These are phyloP conservation scores for Nymphalis c-album DNA, from an alignment of 2,888 invertebrate genomes.

Conservation along the genomic window DNA sequence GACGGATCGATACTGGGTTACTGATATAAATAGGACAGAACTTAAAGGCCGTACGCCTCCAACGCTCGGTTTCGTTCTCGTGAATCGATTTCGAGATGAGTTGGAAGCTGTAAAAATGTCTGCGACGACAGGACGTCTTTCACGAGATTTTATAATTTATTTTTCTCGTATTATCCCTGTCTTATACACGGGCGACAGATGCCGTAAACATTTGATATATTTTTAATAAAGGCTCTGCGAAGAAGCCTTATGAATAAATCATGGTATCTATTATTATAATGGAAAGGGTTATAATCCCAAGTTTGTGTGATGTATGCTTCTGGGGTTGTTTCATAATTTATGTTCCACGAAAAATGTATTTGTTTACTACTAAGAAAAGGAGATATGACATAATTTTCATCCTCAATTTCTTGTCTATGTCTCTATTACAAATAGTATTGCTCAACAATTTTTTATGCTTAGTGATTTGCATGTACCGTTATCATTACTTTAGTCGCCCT, in stretches of 20 bases:
- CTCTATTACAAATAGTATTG: neutral
- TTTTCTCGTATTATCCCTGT: conserved; percentile 21
- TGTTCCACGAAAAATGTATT: neutral
- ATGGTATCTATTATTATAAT: conserved; percentile 11
- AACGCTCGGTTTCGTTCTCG: conserved; percentile 68
- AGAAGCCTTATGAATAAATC: conserved; percentile 11
- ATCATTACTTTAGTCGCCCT: no score
- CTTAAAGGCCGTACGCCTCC: conserved; percentile 53
- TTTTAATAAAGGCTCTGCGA: conserved; percentile 1
- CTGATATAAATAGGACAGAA: conserved; percentile 77
- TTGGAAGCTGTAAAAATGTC: conserved; percentile 48
- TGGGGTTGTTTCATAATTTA: neutral
- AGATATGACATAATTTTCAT: neutral
- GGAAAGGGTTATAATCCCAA: conserved; percentile 8
- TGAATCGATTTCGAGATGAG: conserved; percentile 60
- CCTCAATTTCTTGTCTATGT: neutral
- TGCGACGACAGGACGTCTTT: conserved; percentile 29
- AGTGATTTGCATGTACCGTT: no score
- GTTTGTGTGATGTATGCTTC: conserved; percentile 1
- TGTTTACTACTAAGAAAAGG: neutral
- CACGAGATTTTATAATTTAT: conserved; percentile 29
- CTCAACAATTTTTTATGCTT: no score
- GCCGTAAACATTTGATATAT: conserved; percentile 12
- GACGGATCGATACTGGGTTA: conserved; percentile 74
- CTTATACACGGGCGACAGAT: conserved; percentile 7